Percentiles rank a stretch among this genome's conserved stretches.
These are phyloP conservation scores for Drosophila diplacantha DNA, from an alignment of 2,888 invertebrate genomes.

Conservation along the genomic window DNA sequence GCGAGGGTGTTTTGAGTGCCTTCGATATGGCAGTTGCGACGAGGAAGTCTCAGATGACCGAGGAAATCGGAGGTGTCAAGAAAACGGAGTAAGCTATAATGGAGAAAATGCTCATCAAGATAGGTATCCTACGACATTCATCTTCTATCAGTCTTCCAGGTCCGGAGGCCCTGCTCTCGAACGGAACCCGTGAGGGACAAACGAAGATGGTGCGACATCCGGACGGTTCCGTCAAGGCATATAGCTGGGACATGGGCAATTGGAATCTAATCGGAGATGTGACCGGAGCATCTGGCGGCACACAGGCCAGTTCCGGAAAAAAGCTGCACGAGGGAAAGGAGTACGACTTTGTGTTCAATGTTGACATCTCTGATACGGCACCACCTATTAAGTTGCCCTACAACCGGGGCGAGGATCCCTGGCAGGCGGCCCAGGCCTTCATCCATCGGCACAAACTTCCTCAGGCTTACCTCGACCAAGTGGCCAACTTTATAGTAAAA, in stretches of 20 bases:
- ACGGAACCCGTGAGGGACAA: conserved; percentile 88
- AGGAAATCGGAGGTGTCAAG: conserved; percentile 91
- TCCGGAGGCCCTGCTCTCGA: conserved; percentile 85
- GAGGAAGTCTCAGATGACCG: conserved; percentile 81
- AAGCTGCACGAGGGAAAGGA: conserved; percentile 90
- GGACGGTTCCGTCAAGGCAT: conserved; percentile 86
- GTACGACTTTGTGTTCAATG: conserved; percentile 96
- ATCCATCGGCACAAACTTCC: conserved; percentile 90
- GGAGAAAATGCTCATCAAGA: background rate
- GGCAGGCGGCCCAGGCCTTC: conserved; percentile 93
- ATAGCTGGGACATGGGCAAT: conserved; percentile 85
- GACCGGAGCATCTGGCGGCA: conserved; percentile 85
- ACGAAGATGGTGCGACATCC: conserved; percentile 88
- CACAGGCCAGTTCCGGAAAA: conserved; percentile 84
- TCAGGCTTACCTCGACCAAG: conserved; percentile 91
- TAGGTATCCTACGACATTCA: background rate
- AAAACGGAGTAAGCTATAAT: conserved; percentile 84
- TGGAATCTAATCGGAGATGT: conserved; percentile 96
- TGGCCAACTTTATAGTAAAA: conserved; percentile 93
- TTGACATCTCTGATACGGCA: conserved; percentile 95
- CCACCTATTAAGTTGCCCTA: conserved; percentile 94
- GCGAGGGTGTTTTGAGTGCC: conserved; percentile 80
- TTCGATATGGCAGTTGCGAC: conserved; percentile 87
- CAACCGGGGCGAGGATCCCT: conserved; percentile 94
- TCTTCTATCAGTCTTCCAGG: conserved; percentile 84